Evolutionary conservation across 2,888 invertebrate genomes (phyloP).

Genomic region (Automeris io): DNA sequence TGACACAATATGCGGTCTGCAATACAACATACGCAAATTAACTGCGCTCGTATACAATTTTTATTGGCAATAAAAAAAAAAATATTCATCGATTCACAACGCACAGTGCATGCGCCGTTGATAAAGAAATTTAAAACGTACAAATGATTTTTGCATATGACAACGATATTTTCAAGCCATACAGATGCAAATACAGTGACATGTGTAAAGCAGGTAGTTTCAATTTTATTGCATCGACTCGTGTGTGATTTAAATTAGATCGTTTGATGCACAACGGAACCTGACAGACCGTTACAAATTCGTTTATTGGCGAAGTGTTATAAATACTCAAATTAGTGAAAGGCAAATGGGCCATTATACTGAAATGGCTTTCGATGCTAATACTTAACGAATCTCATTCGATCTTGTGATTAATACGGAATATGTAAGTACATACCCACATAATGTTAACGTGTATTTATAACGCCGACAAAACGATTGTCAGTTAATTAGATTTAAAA

Average conservation of each 20-base stretch:
- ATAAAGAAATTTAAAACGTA: slow-evolving; percentile 65
- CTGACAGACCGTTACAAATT: slow-evolving; percentile 62
- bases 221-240: slow-evolving; percentile 40
- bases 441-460: too few species aligned
- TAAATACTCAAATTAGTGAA: slow-evolving; percentile 48
- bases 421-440: too few species aligned
- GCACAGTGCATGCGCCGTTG: slow-evolving; percentile 55
- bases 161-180: slow-evolving; percentile 30
- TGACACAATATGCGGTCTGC: slow-evolving; percentile 60
- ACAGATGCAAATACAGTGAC: slow-evolving; percentile 56
- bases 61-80: slow-evolving; percentile 69
- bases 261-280: slow-evolving; percentile 48
- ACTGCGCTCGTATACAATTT: slow-evolving; percentile 61
- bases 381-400: slow-evolving; percentile 11
- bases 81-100: slow-evolving; percentile 63
- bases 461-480: too few species aligned
- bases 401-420: not conserved
- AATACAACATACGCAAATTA: slow-evolving; percentile 71
- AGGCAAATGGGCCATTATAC: slow-evolving; percentile 34
- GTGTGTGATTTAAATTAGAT: slow-evolving; percentile 54
- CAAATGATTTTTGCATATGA: slow-evolving; percentile 76
- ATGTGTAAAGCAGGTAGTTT: slow-evolving; percentile 59
- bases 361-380: slow-evolving; percentile 30
- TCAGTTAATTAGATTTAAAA: too few species aligned
- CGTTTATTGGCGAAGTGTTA: slow-evolving; percentile 44